Evolutionary conservation across 2,797 vertebrate genomes (phyloP).

Genomic region (Onychomys torridus): DNA sequence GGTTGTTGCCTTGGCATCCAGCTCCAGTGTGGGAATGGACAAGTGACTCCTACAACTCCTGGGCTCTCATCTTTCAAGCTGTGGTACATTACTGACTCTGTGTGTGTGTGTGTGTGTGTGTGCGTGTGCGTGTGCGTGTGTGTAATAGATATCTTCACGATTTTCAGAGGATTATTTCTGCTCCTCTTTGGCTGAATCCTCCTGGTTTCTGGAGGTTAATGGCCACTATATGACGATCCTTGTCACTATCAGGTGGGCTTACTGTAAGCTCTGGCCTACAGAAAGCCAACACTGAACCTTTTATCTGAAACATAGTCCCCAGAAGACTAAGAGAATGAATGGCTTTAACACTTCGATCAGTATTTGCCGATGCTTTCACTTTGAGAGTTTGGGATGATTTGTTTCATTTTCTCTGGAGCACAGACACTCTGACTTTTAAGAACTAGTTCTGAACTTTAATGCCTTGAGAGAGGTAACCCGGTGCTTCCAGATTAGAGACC

Average conservation of each 20-base stretch:
- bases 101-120: neutral
- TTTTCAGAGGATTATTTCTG: neutral
- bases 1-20: neutral
- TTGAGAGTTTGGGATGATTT: neutral
- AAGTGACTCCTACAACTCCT: neutral
- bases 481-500: neutral
- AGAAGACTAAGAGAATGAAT: neutral
- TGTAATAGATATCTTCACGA: neutral
- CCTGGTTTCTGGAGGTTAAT: neutral
- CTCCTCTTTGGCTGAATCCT: neutral
- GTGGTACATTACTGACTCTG: neutral
- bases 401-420: neutral
- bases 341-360: neutral
- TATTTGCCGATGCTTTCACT: neutral
- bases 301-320: neutral
- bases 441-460: neutral
- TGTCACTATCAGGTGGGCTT: neutral
- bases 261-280: neutral
- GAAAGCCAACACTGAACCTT: neutral
- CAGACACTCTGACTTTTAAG: neutral
- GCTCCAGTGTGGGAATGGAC: neutral
- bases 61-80: neutral
- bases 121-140: neutral
- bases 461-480: neutral
- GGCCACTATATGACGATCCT: neutral